phyloP scores from a whole-genome alignment of 1,140 invertebrate genomes.

The Andricus grossulariae region DNA sequence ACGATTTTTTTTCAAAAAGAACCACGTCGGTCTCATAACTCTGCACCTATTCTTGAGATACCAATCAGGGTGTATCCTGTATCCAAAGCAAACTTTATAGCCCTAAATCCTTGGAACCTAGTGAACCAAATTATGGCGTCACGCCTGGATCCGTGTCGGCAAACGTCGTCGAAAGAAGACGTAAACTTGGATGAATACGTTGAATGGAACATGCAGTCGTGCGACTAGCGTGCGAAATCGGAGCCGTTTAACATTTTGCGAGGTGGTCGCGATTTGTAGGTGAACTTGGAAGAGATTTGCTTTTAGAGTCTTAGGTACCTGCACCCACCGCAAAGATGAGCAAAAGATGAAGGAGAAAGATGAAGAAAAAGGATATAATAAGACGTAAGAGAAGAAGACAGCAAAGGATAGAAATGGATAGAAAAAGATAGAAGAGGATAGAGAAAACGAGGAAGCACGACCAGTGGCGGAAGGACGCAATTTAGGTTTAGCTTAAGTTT shows the following conservation, averaged over 20 bases:
- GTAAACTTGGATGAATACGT: constrained; percentile 19
- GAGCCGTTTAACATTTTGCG: constrained; percentile 12
- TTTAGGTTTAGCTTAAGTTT: constrained; percentile 15
- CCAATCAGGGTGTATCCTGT: not conserved
- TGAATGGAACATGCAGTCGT: constrained; percentile 25
- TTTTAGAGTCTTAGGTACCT: constrained; percentile 31
- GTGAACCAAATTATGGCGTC: constrained; percentile 29
- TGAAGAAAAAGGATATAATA: constrained; percentile 8
- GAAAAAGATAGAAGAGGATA: not conserved
- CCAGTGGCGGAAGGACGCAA: constrained; percentile 36
- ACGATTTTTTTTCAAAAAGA: not conserved
- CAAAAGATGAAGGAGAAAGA: constrained; percentile 16
- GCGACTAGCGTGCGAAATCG: constrained; percentile 25
- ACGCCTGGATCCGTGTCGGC: constrained; percentile 24
- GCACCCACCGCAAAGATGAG: constrained; percentile 18
- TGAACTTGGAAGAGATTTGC: not conserved
- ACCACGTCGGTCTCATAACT: constrained; percentile 3
- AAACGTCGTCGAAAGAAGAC: constrained; percentile 27
- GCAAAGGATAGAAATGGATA: constrained; percentile 4
- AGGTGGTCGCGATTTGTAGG: constrained; percentile 5
- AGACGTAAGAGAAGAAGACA: constrained; percentile 31
- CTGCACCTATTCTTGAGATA: not conserved
- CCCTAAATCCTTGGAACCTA: constrained; percentile 11
- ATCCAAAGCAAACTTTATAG: constrained; percentile 19
- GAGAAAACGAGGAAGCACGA: constrained; percentile 24